Evolutionary conservation across 2,113 vertebrate genomes (phyloP).

Genomic region (Lota lota): DNA sequence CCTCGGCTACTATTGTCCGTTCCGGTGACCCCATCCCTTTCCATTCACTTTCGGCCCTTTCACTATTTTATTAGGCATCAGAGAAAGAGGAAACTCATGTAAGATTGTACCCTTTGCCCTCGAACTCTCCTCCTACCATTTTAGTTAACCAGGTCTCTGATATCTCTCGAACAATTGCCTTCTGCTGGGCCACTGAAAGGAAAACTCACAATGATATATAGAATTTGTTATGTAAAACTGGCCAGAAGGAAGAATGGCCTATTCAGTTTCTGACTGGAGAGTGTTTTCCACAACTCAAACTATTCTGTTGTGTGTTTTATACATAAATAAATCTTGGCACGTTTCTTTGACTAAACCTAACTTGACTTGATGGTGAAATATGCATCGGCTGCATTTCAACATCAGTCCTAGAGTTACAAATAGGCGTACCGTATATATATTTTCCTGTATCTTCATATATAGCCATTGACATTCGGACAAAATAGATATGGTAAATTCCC

Average conservation of each 20-base stretch:
- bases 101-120: slow-evolving; percentile 66
- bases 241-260: slow-evolving; percentile 7
- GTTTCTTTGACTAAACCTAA: not conserved
- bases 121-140: slow-evolving; percentile 51
- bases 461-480: slow-evolving; percentile 23
- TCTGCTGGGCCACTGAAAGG: slow-evolving; percentile 33
- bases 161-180: slow-evolving; percentile 40
- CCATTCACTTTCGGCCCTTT: slow-evolving; percentile 67
- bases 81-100: slow-evolving; percentile 65
- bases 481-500: slow-evolving; percentile 9
- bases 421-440: too few relatives aligned
- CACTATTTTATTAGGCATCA: slow-evolving; percentile 66
- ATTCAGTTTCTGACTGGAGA: slow-evolving; percentile 13
- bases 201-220: slow-evolving; percentile 29
- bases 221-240: slow-evolving; percentile 46
- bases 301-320: slow-evolving; percentile 30
- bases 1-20: slow-evolving; percentile 48
- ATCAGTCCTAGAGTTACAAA: slow-evolving; percentile 17
- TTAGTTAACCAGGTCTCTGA: slow-evolving; percentile 35
- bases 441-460: not conserved
- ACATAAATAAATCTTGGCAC: slow-evolving; percentile 10
- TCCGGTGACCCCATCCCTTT: slow-evolving; percentile 52
- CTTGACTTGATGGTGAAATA: slow-evolving; percentile 12
- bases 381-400: slow-evolving; percentile 10
- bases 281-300: slow-evolving; percentile 5